Conservation (phyloP, 2,888 invertebrate species). For the Lysandra coridon region DNA sequence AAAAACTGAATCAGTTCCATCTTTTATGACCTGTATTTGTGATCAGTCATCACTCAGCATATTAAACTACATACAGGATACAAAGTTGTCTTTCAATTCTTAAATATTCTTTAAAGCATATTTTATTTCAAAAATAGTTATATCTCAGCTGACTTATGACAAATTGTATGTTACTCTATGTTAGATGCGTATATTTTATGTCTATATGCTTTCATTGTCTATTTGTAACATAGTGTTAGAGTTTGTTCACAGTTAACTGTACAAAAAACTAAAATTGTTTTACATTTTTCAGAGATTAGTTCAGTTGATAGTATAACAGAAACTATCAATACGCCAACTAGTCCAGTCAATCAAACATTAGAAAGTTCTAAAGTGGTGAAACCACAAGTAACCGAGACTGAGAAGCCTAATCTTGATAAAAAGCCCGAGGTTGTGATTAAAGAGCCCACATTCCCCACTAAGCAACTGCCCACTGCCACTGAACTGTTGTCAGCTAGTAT, state of each 20-base stretch:
- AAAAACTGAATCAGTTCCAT: background rate
- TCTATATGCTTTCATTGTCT: background rate
- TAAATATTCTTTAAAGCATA: background rate
- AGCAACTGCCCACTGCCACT: slow-evolving; percentile 58
- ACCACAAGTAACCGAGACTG: slow-evolving; percentile 49
- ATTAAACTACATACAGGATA: background rate
- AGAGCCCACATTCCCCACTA: slow-evolving; percentile 50
- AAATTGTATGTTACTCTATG: background rate
- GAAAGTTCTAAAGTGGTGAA: slow-evolving; percentile 51
- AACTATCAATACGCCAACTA: slow-evolving; percentile 67
- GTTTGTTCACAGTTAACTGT: background rate
- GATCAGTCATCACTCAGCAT: background rate
- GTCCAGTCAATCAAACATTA: slow-evolving; percentile 61
- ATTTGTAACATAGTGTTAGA: background rate
- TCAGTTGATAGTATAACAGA: slow-evolving; percentile 68
- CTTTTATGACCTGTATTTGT: slow-evolving; percentile 1
- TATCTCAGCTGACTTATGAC: background rate
- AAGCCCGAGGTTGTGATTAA: slow-evolving; percentile 52
- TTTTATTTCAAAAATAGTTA: background rate
- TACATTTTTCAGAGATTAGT: slow-evolving; percentile 65
- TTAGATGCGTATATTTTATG: background rate
- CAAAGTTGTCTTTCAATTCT: background rate
- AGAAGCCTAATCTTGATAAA: slow-evolving; percentile 46
- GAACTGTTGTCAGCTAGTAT: slow-evolving; percentile 69
- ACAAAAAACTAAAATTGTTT: slow-evolving; percentile 31